Evolutionary conservation across 2,888 invertebrate genomes (phyloP).

Genomic region (Eupithecia abbreviata): DNA sequence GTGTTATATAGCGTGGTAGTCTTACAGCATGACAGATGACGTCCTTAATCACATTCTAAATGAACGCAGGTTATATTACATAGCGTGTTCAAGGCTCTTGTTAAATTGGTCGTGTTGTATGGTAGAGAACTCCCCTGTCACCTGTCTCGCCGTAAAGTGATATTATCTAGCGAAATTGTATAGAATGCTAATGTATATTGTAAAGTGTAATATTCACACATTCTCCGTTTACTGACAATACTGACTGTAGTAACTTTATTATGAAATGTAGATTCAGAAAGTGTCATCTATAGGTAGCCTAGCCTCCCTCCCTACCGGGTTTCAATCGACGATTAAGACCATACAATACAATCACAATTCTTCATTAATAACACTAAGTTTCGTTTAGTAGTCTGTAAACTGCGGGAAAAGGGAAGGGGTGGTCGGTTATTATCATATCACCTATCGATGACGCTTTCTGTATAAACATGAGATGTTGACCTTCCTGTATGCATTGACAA

Average conservation of each 20-base stretch:
- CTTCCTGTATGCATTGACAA: conserved; percentile 1
- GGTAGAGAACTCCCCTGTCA: conserved; percentile 50
- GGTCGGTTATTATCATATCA: neutral
- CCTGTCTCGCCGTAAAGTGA: conserved; percentile 67
- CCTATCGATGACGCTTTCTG: neutral
- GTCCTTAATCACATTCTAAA: neutral
- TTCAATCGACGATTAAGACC: too few relatives aligned
- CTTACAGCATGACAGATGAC: neutral
- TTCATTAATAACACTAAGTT: too few relatives aligned
- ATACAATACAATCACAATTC: too few relatives aligned
- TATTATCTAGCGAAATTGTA: conserved; percentile 64
- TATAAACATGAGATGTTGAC: neutral
- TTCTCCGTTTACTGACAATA: conserved; percentile 73
- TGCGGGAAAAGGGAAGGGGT: neutral
- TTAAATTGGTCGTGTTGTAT: conserved; percentile 40
- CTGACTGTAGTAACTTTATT: conserved; percentile 48
- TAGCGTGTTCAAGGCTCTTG: neutral
- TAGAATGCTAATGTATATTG: conserved; percentile 46
- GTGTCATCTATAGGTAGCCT: neutral
- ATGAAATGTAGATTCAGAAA: conserved; percentile 22
- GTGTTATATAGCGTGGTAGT: too few relatives aligned
- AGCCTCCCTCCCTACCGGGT: neutral
- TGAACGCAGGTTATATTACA: neutral
- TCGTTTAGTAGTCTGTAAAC: neutral
- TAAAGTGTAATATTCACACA: conserved; percentile 48